Base-by-base conservation (phyloP, 2,888 invertebrate genomes). In the Blastobasis lacticolella region DNA sequence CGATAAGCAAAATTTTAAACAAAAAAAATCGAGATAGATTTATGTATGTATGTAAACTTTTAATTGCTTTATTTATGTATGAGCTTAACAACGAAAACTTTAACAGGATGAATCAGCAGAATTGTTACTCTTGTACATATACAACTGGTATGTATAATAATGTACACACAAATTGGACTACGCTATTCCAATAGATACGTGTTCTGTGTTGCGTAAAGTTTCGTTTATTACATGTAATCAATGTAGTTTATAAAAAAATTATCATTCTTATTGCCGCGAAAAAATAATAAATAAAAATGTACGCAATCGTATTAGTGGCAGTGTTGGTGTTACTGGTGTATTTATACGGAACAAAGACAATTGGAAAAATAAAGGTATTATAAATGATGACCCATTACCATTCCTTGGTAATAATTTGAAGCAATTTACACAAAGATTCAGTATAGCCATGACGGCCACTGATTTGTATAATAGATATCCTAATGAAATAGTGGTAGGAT, bases 401-500 rank as follows among this genome's bases (percentile, higher is more conserved):
- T 75, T 73, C 38, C 46, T 85, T 6, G 86, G 85, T 6, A 83
- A 69, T 38, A 78, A 81, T 55, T 57, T 71, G 0, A 73, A 64
- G 47, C 78, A 81, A 48, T 82, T 80, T 51, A 8, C 67, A 5
- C 78, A 77, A 60, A 63, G 62, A 55, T 71, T 75, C 2, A 85
- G 85, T 51, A 69, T 80, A 52, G 76, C 77, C n/a, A 80, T 77
- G 77, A 54, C 75, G 54, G 81, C 80, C 1, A 71, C 78, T 1
- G 76, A 80, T 54, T 55, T 52, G 1, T 86, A 86, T 55, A 71
- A 64, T 10, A 80, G 73, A 56, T 85, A 75, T 56, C 83, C 83
- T 1, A 58, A 78, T 0, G 84, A 86, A 59, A 82, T 73, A 64
- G 78, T 83, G 0, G 83, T 83, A 0, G 86, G 86, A 1, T 81